Evolutionary conservation across 2,113 vertebrate species (phyloP).

Genomic region (Psilopsiagon aymara): DNA sequence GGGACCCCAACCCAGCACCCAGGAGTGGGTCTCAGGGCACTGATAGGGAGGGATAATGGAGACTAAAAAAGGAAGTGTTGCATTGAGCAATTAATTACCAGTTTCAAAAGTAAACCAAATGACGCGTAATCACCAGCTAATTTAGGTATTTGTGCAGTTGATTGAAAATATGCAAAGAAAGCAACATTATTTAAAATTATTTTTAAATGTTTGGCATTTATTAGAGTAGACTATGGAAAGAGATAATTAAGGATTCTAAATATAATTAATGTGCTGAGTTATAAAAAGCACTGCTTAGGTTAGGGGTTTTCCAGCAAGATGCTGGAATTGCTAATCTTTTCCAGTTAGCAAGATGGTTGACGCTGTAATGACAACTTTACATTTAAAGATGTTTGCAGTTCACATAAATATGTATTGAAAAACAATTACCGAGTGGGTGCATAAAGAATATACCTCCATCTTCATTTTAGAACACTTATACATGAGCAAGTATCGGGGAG

Average conservation of each 20-base stretch:
- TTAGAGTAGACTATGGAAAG: conserved; percentile 39
- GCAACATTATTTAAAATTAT: conserved; percentile 54
- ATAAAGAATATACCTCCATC: background rate
- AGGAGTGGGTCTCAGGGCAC: background rate
- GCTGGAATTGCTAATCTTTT: too few relatives aligned
- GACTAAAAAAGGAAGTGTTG: background rate
- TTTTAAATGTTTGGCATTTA: conserved; percentile 63
- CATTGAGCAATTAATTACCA: background rate
- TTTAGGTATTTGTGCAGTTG: conserved; percentile 62
- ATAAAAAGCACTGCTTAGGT: conserved; percentile 59
- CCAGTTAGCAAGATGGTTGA: conserved; percentile 24
- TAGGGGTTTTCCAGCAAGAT: conserved; percentile 48
- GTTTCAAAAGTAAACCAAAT: conserved; percentile 7
- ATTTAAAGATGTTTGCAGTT: conserved; percentile 36
- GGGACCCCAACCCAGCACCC: background rate
- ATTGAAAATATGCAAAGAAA: conserved; percentile 68
- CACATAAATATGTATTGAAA: conserved; percentile 59
- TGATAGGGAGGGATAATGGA: background rate
- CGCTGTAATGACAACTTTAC: conserved; percentile 37
- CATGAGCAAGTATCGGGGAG: background rate
- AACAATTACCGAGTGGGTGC: background rate
- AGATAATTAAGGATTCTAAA: conserved; percentile 65
- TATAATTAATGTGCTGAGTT: conserved; percentile 59
- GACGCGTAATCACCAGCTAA: conserved; percentile 24
- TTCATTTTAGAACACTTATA: background rate